Base-by-base conservation (phyloP, 2,888 invertebrate species). In the Ectropis crepuscularia region DNA sequence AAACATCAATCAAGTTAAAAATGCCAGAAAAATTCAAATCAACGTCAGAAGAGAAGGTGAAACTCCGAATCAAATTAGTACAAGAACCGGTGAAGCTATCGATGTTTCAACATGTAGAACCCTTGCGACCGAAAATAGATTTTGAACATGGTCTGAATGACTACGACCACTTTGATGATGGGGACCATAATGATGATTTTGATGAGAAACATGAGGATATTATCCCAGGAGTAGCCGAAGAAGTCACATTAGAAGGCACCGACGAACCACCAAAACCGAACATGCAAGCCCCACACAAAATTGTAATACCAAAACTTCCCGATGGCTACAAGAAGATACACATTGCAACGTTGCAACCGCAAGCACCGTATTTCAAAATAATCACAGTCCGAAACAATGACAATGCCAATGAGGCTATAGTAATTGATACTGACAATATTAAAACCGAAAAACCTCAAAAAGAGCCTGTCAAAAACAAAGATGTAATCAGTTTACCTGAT, bases 361-460 rank as follows among this genome's bases (percentile, higher is more conserved):
- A 88, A 66, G 90, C 92, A 0, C 92, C 92, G 0, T 92, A 55
- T 57, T 92, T 75, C 66, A 92, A 90, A 54, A 92, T 92, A 0
- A 82, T 92, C 0, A 89, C 87, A 71, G 77, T 89, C 0, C 81
- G 84, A 5, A 55, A 55, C 28, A 10, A 11, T 2, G 83, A 87
- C 0, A 75, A 83, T 0, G 11, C 80, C 4, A 64, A 73, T 0
- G 60, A 72, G 6, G 61, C 72, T 0, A 57, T 61, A 12, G 28
- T 60, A 8, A 51, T 68, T 0, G 60, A 71, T 6, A 53, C 55
- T 0, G 58, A 61, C 0, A 36, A 60, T 6, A 53, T 66, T 0
- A 55, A 62, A 0, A 46, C 61, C 5, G 61, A 63, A 0, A 36
- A 28, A 0, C 6, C 7, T 0, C 28, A 39, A 0, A 7, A 2